These are phyloP conservation scores for Micronycteris hirsuta DNA, from an alignment of 2,113 vertebrate genomes.

Conservation along the genomic window DNA sequence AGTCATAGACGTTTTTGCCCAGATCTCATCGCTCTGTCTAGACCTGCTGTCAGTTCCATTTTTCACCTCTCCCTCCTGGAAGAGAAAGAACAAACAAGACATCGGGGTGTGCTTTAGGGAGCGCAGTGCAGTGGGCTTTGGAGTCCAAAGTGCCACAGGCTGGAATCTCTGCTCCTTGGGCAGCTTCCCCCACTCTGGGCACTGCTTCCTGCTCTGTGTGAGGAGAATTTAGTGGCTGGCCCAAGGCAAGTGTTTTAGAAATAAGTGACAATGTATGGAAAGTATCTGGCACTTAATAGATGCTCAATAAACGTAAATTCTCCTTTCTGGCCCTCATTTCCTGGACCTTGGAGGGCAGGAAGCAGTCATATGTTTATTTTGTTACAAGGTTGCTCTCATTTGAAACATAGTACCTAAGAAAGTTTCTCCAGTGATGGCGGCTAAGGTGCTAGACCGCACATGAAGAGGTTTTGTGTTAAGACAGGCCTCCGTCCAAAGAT, in stretches of 20 bases:
- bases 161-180: background rate
- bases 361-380: background rate
- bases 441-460: background rate
- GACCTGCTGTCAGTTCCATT: background rate
- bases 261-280: background rate
- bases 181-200: background rate
- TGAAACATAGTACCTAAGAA: background rate
- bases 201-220: background rate
- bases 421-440: background rate
- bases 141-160: background rate
- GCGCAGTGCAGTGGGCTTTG: background rate
- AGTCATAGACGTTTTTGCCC: background rate
- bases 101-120: background rate
- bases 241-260: background rate
- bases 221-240: background rate
- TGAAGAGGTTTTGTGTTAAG: background rate
- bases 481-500: background rate
- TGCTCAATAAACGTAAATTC: background rate
- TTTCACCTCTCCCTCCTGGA: background rate
- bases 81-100: background rate
- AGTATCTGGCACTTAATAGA: background rate
- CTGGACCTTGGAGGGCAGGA: background rate
- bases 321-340: background rate
- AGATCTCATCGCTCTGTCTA: background rate
- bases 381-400: background rate